These are phyloP conservation scores for Camponotus vicinus DNA, from an alignment of 1,140 invertebrate genomes.

Conservation along the genomic window DNA sequence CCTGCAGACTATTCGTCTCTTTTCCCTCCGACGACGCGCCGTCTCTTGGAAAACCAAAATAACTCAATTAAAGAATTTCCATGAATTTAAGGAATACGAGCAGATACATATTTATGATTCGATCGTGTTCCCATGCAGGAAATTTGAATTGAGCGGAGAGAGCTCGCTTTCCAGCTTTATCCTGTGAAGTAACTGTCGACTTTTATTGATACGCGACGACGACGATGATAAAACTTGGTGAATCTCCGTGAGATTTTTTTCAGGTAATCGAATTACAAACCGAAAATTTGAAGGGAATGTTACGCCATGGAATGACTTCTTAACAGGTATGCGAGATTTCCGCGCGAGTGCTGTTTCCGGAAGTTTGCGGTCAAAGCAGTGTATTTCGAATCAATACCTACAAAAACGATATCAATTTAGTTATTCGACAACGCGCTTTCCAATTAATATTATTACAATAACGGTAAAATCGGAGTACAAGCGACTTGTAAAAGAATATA, in stretches of 20 bases:
- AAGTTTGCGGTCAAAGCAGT: slow-evolving; percentile 45
- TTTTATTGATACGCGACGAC: slow-evolving; percentile 59
- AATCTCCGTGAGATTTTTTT: slow-evolving; percentile 51
- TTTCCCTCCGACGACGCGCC: slow-evolving; percentile 34
- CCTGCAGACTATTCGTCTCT: slow-evolving; percentile 63
- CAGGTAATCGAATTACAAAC: slow-evolving; percentile 56
- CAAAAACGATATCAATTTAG: slow-evolving; percentile 17
- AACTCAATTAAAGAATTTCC: slow-evolving; percentile 86
- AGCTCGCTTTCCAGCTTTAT: slow-evolving; percentile 38
- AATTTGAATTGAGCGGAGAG: slow-evolving; percentile 80
- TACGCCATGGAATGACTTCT: slow-evolving; percentile 29
- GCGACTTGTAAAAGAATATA: neutral
- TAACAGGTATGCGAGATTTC: slow-evolving; percentile 26
- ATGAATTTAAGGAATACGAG: slow-evolving; percentile 81
- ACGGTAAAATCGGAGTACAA: slow-evolving; percentile 13
- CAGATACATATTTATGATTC: slow-evolving; percentile 85
- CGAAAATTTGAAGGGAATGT: slow-evolving; percentile 35
- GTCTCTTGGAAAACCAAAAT: slow-evolving; percentile 81
- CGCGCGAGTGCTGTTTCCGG: slow-evolving; percentile 32
- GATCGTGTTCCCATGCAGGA: slow-evolving; percentile 75
- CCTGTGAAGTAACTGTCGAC: slow-evolving; percentile 17
- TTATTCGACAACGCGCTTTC: slow-evolving; percentile 14
- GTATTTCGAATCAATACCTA: neutral
- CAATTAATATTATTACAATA: neutral
- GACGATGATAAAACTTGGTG: slow-evolving; percentile 47